Percentiles rank a stretch among this genome's conserved stretches.
These are phyloP conservation scores for Sebastes matsubarae DNA, from an alignment of 2,797 vertebrate species.

Conservation along the genomic window DNA sequence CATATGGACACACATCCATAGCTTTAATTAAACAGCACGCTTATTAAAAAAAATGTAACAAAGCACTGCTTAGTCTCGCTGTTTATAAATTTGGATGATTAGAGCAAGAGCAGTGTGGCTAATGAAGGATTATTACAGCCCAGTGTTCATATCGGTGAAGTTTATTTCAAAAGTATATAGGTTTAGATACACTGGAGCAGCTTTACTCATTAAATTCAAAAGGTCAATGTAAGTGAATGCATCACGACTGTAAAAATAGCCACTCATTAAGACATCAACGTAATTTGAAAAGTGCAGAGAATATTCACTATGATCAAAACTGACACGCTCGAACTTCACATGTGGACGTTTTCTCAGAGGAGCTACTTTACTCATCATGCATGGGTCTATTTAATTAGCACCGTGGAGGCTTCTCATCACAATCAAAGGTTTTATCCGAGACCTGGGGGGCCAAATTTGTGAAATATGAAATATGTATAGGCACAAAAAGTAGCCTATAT, in stretches of 20 bases:
- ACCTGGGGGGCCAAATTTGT: slow-evolving; percentile 12
- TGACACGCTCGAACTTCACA: slow-evolving; percentile 12
- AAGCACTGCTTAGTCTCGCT: slow-evolving; percentile 5
- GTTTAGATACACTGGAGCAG: neutral
- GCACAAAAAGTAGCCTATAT: neutral
- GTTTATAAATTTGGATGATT: slow-evolving; percentile 36
- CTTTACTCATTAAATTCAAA: too few species aligned
- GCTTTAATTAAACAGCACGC: slow-evolving; percentile 49
- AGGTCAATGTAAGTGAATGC: neutral
- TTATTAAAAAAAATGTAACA: slow-evolving; percentile 25
- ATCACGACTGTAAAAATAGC: neutral
- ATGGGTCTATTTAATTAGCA: slow-evolving; percentile 48
- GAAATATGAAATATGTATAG: neutral
- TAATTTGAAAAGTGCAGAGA: neutral
- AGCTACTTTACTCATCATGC: neutral
- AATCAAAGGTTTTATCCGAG: slow-evolving; percentile 34
- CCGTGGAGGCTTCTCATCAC: slow-evolving; percentile 46
- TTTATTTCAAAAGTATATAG: neutral
- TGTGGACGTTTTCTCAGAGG: slow-evolving; percentile 17
- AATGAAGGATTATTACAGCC: slow-evolving; percentile 42
- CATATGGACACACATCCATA: slow-evolving; percentile 20
- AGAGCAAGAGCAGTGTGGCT: slow-evolving; percentile 19
- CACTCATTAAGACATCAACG: neutral
- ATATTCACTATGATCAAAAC: slow-evolving; percentile 4
- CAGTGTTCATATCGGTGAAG: neutral